Base-by-base conservation (phyloP, 1,140 invertebrate species). In the Pentalonia nigronervosa region DNA sequence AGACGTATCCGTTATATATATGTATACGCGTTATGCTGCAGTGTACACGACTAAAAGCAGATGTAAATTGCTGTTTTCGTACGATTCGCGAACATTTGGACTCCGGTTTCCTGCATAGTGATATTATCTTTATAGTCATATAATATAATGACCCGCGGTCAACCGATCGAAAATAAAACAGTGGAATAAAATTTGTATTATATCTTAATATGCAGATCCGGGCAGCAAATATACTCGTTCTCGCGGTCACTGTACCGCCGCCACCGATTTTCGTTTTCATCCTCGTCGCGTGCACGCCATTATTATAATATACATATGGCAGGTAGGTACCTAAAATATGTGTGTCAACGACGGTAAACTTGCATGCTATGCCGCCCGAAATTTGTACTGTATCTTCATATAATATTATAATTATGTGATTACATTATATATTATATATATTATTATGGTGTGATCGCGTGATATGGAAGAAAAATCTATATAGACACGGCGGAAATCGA, bases 1-100 rank as follows among this genome's bases (percentile, higher is more conserved):
- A 76, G 60, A n/a, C 17, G 60, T 76, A n/a, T 76, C 60, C 60
- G n/a, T 76, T 76, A 76, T 76, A 76, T n/a, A 76, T n/a, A n/a
- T 30, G 14, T n/a, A 67, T n/a, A n/a, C 60, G 4, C 60, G 60
- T 76, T 76, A n/a, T 76, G 30, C 60, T 76, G 30, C 60, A 6
- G 14, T n/a, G 14, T 14, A 76, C 17, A n/a, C 60, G 14, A 76
- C 60, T 30, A 76, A 76, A 14, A n/a, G 60, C 60, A 30, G 60
- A 76, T 76, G n/a, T 76, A 76, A 76, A 76, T 14, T 76, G 60
- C 30, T 76, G 60, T 76, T 76, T 76, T 76, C 4, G 14, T 76
- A 76, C 30, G 60, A 76, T n/a, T 76, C 23, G 60, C n/a, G 17
- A 76, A 76, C 60, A 14, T 76, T n/a, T 4, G n/a, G 60, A 76